Conservation (phyloP, 2,113 vertebrate species). For the Alces alces region DNA sequence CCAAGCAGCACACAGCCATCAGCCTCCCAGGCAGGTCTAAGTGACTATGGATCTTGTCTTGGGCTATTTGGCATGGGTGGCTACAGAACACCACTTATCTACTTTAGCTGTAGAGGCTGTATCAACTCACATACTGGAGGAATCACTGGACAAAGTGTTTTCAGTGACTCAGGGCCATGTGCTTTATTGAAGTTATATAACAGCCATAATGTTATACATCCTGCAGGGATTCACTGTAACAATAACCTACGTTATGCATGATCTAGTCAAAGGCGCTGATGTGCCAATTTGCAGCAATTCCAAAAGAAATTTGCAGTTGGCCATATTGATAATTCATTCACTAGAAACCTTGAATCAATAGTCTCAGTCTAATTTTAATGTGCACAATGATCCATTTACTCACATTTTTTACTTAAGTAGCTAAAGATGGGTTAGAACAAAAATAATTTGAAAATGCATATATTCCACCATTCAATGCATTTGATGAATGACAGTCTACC, state of each 20-base stretch:
- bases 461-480: not conserved
- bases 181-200: not conserved
- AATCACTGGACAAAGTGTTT: not conserved
- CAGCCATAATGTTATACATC: not conserved
- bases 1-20: not conserved
- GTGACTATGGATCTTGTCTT: not conserved
- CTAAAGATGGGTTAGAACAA: slow-evolving; percentile 39
- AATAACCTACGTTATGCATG: slow-evolving; percentile 10
- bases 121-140: not conserved
- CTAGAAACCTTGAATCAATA: slow-evolving; percentile 45
- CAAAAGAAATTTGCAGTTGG: slow-evolving; percentile 40
- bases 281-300: not conserved
- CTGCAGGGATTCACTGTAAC: not conserved
- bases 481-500: slow-evolving; percentile 5
- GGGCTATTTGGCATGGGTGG: not conserved
- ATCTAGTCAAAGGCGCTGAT: slow-evolving; percentile 27
- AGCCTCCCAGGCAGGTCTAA: not conserved
- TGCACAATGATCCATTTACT: slow-evolving; percentile 23
- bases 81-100: not conserved
- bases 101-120: not conserved
- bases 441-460: slow-evolving; percentile 47
- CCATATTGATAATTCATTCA: slow-evolving; percentile 35
- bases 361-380: slow-evolving; percentile 38
- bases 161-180: not conserved
- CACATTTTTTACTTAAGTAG: slow-evolving; percentile 36